These are phyloP conservation scores for Podarcis raffonei DNA, from an alignment of 2,113 vertebrate species.

Conservation along the genomic window DNA sequence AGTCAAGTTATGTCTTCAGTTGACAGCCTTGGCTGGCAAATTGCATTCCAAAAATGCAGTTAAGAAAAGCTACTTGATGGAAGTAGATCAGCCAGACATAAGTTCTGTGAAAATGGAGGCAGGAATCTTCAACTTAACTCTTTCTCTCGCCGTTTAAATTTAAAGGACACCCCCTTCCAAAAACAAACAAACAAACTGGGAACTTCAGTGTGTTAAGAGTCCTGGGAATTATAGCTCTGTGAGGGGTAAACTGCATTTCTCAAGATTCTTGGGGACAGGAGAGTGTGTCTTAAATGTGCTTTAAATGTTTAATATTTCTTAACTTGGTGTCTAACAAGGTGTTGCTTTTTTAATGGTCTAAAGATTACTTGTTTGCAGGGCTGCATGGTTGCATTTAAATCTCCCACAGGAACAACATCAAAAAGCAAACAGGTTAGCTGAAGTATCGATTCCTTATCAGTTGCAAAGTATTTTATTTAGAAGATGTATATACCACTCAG, in stretches of 20 bases:
- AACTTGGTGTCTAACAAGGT: neutral
- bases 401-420: neutral
- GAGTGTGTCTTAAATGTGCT: too few relatives aligned
- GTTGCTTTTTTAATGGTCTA: neutral
- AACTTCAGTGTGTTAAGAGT: too few relatives aligned
- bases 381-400: neutral
- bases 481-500: too few relatives aligned
- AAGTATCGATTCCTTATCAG: neutral
- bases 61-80: neutral
- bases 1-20: fast-evolving
- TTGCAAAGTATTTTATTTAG: neutral
- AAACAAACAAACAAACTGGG: too few relatives aligned
- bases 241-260: too few relatives aligned
- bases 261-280: too few relatives aligned
- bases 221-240: too few relatives aligned
- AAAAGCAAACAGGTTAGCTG: neutral
- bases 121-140: neutral
- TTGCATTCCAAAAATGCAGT: neutral
- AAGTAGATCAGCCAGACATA: neutral
- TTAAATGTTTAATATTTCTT: neutral
- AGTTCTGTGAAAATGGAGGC: neutral
- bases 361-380: neutral
- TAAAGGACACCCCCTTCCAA: too few relatives aligned
- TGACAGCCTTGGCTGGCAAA: fast-evolving
- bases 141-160: neutral